These are phyloP conservation scores for Corythornis cristatus DNA, from an alignment of 2,113 vertebrate species.

Conservation along the genomic window DNA sequence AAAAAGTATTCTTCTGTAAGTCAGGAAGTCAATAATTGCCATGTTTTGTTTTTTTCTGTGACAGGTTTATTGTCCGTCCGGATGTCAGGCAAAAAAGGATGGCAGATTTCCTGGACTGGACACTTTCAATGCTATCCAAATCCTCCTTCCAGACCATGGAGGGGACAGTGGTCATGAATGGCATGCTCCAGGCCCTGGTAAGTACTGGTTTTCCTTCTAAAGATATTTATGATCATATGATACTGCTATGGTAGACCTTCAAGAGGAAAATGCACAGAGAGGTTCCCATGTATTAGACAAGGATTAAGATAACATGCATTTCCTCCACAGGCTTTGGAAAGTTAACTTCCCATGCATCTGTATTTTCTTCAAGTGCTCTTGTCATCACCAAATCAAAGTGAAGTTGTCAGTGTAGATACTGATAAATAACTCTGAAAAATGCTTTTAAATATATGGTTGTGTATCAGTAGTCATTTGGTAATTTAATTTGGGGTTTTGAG, in stretches of 20 bases:
- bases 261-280: neutral
- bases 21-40: neutral
- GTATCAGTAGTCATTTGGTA: neutral
- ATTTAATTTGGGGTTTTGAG: neutral
- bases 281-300: neutral
- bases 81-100: slow-evolving; percentile 89
- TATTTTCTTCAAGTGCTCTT: neutral
- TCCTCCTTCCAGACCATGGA: slow-evolving; percentile 81
- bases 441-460: neutral
- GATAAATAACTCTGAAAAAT: neutral
- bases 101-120: slow-evolving; percentile 92
- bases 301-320: neutral
- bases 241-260: neutral
- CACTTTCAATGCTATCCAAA: slow-evolving; percentile 80
- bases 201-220: neutral
- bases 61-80: slow-evolving; percentile 91
- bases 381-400: neutral
- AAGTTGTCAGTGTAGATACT: neutral
- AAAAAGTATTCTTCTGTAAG: neutral
- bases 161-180: slow-evolving; percentile 84
- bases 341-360: neutral
- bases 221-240: neutral
- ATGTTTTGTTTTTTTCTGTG: neutral
- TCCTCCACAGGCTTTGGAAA: neutral
- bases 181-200: slow-evolving; percentile 93